Evolutionary conservation across 2,797 vertebrate genomes (phyloP).

Genomic region (Enteromius afrohamiltoni): DNA sequence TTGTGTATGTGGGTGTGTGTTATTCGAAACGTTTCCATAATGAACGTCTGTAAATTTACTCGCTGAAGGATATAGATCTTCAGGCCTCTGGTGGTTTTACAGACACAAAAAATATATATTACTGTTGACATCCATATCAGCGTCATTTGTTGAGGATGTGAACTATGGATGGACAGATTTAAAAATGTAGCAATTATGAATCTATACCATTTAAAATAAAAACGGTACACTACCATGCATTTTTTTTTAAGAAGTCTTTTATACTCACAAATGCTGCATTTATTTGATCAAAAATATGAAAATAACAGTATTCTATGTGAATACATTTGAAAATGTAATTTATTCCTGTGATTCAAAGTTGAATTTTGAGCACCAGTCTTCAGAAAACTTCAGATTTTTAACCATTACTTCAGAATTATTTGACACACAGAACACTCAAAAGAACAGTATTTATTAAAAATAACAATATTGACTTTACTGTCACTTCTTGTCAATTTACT

Average conservation of each 20-base stretch:
- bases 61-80: constrained; percentile 20
- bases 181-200: not conserved
- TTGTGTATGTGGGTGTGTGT: constrained; percentile 28
- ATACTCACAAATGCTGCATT: not conserved
- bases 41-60: constrained; percentile 32
- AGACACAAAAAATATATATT: constrained; percentile 3
- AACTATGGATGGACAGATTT: not conserved
- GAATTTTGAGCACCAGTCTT: not conserved
- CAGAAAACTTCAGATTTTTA: too few species aligned
- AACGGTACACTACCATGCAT: not conserved
- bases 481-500: not conserved
- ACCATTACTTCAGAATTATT: not conserved
- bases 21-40: constrained; percentile 16
- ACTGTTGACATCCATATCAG: not conserved
- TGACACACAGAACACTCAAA: not conserved
- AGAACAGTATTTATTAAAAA: not conserved
- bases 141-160: not conserved
- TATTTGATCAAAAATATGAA: not conserved
- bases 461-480: not conserved
- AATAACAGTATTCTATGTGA: not conserved
- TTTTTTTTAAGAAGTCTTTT: not conserved
- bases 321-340: not conserved
- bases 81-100: not conserved
- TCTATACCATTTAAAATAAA: not conserved
- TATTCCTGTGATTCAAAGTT: not conserved